A percentile compares a stretch with the other conserved stretches of the same genome.
phyloP scores from a whole-genome alignment of 35 echinoderm and acorn worm species.

The Heliocidaris tuberculata region DNA sequence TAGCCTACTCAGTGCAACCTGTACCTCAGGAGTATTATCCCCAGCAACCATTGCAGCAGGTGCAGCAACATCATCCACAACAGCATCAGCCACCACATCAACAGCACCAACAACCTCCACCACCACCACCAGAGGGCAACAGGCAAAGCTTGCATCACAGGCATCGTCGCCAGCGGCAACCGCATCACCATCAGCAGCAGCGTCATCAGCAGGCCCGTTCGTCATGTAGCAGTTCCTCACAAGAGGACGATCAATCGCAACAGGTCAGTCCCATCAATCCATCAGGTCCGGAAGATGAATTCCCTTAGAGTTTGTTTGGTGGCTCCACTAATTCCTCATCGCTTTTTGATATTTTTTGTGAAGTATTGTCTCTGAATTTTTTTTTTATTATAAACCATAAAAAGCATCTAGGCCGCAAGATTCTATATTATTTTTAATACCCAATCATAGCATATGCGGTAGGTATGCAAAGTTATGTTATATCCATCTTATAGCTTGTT shows the following conservation, averaged over 20 bases:
- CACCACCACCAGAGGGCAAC: not conserved
- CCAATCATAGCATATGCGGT: too few relatives aligned
- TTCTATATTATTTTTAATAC: too few relatives aligned
- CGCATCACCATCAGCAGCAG: slow-evolving; percentile 18
- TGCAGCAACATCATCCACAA: not conserved
- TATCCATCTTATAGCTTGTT: too few relatives aligned
- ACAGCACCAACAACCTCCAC: not conserved
- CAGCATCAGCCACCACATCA: not conserved
- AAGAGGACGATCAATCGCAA: slow-evolving; percentile 30
- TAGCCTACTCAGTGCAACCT: slow-evolving; percentile 37
- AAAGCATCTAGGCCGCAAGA: too few relatives aligned
- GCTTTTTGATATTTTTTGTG: not conserved
- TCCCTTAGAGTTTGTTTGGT: not conserved
- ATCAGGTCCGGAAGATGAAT: not conserved
- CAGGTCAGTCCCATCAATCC: not conserved
- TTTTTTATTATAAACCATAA: too few relatives aligned
- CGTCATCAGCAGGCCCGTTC: slow-evolving; percentile 36
- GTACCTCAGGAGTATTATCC: not conserved
- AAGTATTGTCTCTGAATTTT: not conserved
- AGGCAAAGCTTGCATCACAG: not conserved
- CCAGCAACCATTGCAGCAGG: not conserved
- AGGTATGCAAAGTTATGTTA: too few relatives aligned
- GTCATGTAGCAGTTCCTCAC: slow-evolving; percentile 50
- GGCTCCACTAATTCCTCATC: not conserved
- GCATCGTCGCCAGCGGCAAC: slow-evolving; percentile 26